Conservation (phyloP, 2,888 invertebrate species). For the Orthosia incerta region DNA sequence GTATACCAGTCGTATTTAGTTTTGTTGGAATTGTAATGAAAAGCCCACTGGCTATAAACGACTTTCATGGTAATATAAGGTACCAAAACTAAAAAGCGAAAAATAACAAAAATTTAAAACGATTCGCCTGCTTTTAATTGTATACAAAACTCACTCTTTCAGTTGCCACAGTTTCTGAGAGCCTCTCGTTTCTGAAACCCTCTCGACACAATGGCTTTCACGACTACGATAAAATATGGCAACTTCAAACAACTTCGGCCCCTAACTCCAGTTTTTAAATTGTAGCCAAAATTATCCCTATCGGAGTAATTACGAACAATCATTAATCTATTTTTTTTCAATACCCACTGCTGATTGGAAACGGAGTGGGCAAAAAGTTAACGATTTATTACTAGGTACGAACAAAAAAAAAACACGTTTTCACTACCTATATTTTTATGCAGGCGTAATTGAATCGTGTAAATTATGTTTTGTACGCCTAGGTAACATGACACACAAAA, state of each 20-base stretch:
- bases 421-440: neutral
- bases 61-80: too few species aligned
- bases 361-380: conserved; percentile 20
- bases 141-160: conserved; percentile 12
- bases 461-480: neutral
- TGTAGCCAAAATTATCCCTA: conserved; percentile 25
- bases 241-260: conserved; percentile 34
- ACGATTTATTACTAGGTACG: conserved; percentile 21
- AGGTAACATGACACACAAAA: neutral
- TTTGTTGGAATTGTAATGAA: too few species aligned
- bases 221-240: conserved; percentile 17
- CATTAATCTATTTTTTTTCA: conserved; percentile 54
- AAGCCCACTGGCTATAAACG: too few species aligned
- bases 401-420: neutral
- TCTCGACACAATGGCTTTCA: conserved; percentile 26
- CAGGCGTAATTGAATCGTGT: neutral
- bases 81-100: too few species aligned
- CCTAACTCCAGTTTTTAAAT: conserved; percentile 36
- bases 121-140: conserved; percentile 12
- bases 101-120: neutral
- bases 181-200: conserved; percentile 35
- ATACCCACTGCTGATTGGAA: conserved; percentile 39
- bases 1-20: too few species aligned
- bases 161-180: conserved; percentile 27
- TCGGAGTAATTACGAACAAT: conserved; percentile 47